Evolutionary conservation across 2,888 invertebrate genomes (phyloP).

Genomic region (Cerceris ruficornis): DNA sequence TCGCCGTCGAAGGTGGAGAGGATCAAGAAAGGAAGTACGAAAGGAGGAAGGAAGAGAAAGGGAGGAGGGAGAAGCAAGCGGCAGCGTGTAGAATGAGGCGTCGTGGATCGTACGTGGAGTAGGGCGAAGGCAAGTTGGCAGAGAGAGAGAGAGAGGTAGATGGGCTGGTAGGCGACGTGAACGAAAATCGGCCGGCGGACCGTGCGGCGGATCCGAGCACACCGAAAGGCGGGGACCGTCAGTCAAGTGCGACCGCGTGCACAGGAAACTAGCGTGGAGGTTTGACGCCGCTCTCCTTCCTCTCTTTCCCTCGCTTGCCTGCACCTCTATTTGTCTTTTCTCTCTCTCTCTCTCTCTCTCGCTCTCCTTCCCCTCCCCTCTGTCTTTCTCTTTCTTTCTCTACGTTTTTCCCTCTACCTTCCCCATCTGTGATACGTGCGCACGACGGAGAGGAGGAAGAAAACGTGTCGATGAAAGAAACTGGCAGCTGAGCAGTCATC

Average conservation of each 20-base stretch:
- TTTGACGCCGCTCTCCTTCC: conserved; percentile 26
- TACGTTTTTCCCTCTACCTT: conserved; percentile 22
- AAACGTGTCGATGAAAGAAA: conserved; percentile 54
- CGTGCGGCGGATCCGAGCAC: conserved; percentile 6
- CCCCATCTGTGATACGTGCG: conserved; percentile 30
- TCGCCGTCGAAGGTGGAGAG: conserved; percentile 15
- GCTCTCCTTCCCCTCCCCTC: conserved; percentile 3
- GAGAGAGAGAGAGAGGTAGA: conserved; percentile 20
- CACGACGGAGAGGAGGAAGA: conserved; percentile 47
- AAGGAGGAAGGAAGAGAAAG: conserved; percentile 20
- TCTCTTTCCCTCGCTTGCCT: conserved; percentile 22
- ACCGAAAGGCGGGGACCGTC: conserved; percentile 33
- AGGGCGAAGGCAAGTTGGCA: conserved; percentile 34
- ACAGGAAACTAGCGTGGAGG: conserved; percentile 31
- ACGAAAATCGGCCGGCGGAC: conserved; percentile 47
- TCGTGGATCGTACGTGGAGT: conserved; percentile 35
- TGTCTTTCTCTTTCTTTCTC: conserved; percentile 6
- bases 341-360: conserved; percentile 3
- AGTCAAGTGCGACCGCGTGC: conserved; percentile 60
- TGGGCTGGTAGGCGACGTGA: conserved; percentile 48
- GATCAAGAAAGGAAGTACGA: conserved; percentile 18
- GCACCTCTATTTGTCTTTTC: conserved; percentile 2
- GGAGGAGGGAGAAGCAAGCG: conserved; percentile 19
- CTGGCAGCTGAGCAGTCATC: conserved; percentile 30
- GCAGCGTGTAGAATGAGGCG: conserved; percentile 33